Conservation (phyloP, 2,888 invertebrate species). For the Corbicula japonica region DNA sequence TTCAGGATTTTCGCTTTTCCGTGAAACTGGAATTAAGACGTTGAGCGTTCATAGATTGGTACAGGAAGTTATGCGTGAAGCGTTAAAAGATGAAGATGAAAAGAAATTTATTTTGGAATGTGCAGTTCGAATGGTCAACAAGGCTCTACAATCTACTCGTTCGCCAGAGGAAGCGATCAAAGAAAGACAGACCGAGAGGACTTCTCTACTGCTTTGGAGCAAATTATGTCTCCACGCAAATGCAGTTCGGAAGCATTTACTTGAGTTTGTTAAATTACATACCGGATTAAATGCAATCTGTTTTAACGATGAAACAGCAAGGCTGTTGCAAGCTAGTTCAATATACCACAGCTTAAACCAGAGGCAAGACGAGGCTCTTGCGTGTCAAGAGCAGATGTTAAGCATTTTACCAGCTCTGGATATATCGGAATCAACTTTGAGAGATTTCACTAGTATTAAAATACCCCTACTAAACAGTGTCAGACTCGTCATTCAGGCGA, state of each 20-base stretch:
- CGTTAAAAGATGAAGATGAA: neutral
- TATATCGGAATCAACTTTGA: too few species aligned
- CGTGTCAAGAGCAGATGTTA: conserved; percentile 23
- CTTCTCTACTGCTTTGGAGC: too few species aligned
- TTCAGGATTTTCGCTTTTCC: conserved; percentile 31
- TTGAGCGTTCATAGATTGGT: conserved; percentile 37
- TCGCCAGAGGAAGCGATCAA: conserved; percentile 7
- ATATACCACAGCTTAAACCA: conserved; percentile 10
- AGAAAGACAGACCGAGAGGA: neutral
- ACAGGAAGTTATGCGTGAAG: conserved; percentile 34
- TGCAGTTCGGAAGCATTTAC: conserved; percentile 16
- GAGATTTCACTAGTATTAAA: too few species aligned
- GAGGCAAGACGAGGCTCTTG: neutral
- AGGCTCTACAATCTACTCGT: neutral
- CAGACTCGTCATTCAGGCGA: too few species aligned
- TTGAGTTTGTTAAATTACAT: neutral
- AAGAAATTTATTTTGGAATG: neutral
- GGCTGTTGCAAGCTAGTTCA: conserved; percentile 17
- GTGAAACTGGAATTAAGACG: neutral
- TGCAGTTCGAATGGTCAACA: conserved; percentile 2
- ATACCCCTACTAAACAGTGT: too few species aligned
- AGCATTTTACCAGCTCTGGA: too few species aligned
- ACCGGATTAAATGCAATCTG: neutral
- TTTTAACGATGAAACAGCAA: conserved; percentile 21
- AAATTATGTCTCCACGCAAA: too few species aligned